Evolutionary conservation across 2,797 vertebrate genomes (phyloP).

Genomic region (Sebastes matsubarae): DNA sequence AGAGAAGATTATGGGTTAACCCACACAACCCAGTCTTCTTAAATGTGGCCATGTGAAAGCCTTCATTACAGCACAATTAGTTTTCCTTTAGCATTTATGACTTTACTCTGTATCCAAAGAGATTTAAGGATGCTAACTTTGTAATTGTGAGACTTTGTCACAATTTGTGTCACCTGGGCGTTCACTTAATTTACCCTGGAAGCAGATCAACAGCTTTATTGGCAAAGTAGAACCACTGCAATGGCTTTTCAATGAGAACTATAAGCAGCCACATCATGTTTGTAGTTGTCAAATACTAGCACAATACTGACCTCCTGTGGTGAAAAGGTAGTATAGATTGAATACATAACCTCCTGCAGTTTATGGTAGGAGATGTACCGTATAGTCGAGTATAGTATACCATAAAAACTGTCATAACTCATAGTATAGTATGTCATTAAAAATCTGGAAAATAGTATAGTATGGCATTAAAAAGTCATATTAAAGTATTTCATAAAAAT

Average conservation of each 20-base stretch:
- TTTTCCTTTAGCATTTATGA: neutral
- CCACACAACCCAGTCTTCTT: neutral
- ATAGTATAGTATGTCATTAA: no score
- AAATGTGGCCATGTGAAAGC: neutral
- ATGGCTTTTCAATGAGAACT: neutral
- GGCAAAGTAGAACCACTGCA: neutral
- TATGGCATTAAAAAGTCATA: no score
- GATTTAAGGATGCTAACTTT: neutral
- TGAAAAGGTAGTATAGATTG: neutral
- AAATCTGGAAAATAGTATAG: no score
- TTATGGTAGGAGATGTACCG: neutral
- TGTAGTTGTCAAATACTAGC: neutral
- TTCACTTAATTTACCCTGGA: neutral
- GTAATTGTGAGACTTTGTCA: neutral
- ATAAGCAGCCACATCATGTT: neutral
- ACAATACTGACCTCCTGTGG: conserved; percentile 55
- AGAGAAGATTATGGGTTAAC: neutral
- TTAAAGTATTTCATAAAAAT: no score
- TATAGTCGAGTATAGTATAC: neutral
- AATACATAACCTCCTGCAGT: neutral
- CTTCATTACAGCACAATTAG: neutral
- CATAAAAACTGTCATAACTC: neutral
- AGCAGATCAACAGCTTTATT: neutral
- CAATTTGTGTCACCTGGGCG: neutral
- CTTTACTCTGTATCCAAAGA: neutral